These are phyloP conservation scores for Leptopilina myrica DNA, from an alignment of 2,888 invertebrate species.

Conservation along the genomic window DNA sequence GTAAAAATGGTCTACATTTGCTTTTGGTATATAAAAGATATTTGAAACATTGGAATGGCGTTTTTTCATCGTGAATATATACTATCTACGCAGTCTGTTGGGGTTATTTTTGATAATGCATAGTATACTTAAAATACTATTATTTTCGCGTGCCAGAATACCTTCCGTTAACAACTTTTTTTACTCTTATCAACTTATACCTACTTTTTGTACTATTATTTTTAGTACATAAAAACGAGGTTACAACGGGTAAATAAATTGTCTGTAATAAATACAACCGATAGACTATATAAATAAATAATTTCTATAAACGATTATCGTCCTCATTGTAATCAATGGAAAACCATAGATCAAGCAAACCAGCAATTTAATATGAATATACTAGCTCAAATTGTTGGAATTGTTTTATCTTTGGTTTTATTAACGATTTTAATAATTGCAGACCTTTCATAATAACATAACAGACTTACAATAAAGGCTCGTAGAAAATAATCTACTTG, in stretches of 20 bases:
- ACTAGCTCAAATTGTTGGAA: neutral
- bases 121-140: constrained; percentile 30
- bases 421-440: constrained; percentile 19
- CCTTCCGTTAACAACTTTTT: constrained; percentile 35
- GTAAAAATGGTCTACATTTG: constrained; percentile 68
- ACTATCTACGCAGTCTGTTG: constrained; percentile 47
- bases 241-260: constrained; percentile 70
- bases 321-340: constrained; percentile 50
- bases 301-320: constrained; percentile 61
- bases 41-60: constrained; percentile 72
- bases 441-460: constrained; percentile 23
- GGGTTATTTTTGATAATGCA: constrained; percentile 37
- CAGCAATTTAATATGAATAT: neutral
- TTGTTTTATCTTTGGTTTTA: constrained; percentile 12
- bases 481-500: neutral
- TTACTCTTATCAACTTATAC: constrained; percentile 39
- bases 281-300: constrained; percentile 75
- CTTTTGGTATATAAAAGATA: constrained; percentile 71
- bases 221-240: constrained; percentile 53
- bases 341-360: constrained; percentile 7
- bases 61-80: constrained; percentile 57
- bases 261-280: constrained; percentile 73
- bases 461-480: constrained; percentile 16
- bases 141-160: constrained; percentile 38
- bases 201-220: constrained; percentile 40